phyloP scores from a whole-genome alignment of 2,797 vertebrate genomes.

The Sardinella longiceps region DNA sequence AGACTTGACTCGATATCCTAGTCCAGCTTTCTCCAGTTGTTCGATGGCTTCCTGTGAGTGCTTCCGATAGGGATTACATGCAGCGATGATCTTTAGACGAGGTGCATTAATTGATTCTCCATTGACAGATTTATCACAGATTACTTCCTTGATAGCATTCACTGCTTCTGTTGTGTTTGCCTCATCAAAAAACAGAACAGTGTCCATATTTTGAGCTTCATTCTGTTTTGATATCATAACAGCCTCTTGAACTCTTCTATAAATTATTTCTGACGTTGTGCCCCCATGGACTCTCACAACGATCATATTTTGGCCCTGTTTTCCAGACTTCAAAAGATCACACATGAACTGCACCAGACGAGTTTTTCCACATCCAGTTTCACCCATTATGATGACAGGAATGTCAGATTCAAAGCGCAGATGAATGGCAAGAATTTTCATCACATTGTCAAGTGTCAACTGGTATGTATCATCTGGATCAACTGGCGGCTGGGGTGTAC shows the following conservation, averaged over 20 bases:
- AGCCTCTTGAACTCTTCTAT: constrained; percentile 67
- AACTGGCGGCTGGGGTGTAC: too few relatives aligned
- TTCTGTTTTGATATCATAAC: constrained; percentile 65
- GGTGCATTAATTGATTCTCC: constrained; percentile 61
- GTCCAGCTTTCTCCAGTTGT: constrained; percentile 75
- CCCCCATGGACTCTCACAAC: constrained; percentile 82
- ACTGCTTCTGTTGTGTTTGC: constrained; percentile 82
- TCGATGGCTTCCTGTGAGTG: constrained; percentile 73
- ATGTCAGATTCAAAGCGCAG: constrained; percentile 82
- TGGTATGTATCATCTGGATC: constrained; percentile 81
- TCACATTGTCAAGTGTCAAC: constrained; percentile 78
- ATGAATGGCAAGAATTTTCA: constrained; percentile 82
- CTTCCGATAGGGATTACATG: constrained; percentile 82
- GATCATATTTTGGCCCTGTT: constrained; percentile 67
- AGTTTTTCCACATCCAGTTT: constrained; percentile 84
- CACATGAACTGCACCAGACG: constrained; percentile 79
- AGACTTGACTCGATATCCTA: constrained; percentile 77
- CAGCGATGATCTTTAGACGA: constrained; percentile 76
- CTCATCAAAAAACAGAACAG: constrained; percentile 81
- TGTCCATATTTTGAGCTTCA: constrained; percentile 66
- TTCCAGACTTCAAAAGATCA: constrained; percentile 58
- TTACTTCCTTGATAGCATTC: constrained; percentile 80
- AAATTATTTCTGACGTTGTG: constrained; percentile 72
- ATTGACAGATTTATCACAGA: constrained; percentile 73
- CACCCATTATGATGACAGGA: constrained; percentile 83